phyloP scores from a whole-genome alignment of 64 coral and sea anemone genomes.

The Pachyseris speciosa region DNA sequence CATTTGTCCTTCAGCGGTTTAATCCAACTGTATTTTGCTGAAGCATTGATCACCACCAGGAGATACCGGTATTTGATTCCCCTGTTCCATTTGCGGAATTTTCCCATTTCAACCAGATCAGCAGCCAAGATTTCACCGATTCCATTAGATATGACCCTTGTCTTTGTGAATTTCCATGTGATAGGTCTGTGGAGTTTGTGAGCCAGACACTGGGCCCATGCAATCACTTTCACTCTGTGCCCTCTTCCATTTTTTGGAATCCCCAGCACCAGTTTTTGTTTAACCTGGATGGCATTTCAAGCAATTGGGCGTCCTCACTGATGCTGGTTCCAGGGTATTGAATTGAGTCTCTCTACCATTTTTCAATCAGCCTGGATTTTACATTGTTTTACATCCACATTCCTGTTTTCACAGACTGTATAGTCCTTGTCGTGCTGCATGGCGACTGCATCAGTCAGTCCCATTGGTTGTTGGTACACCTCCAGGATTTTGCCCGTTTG shows the following conservation, averaged over 20 bases:
- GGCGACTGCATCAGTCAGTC: no score
- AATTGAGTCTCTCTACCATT: no score
- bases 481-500: no score
- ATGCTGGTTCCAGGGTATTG: no score
- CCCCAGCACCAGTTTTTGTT: not conserved
- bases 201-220: not conserved
- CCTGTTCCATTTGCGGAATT: not conserved
- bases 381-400: no score
- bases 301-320: no score
- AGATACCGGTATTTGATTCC: not conserved
- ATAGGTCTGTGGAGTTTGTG: not conserved
- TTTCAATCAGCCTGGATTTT: no score
- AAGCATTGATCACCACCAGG: not conserved
- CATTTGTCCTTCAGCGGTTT: not conserved
- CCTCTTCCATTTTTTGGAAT: not conserved
- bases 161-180: not conserved
- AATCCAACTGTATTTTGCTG: not conserved
- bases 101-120: not conserved
- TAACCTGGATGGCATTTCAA: no score
- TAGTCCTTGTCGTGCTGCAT: no score
- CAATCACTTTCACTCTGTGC: not conserved
- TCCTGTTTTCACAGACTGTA: no score
- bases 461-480: no score
- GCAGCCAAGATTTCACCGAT: not conserved
- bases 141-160: not conserved